phyloP scores from a whole-genome alignment of 2,888 invertebrate species.

The Prenolepis imparis region DNA sequence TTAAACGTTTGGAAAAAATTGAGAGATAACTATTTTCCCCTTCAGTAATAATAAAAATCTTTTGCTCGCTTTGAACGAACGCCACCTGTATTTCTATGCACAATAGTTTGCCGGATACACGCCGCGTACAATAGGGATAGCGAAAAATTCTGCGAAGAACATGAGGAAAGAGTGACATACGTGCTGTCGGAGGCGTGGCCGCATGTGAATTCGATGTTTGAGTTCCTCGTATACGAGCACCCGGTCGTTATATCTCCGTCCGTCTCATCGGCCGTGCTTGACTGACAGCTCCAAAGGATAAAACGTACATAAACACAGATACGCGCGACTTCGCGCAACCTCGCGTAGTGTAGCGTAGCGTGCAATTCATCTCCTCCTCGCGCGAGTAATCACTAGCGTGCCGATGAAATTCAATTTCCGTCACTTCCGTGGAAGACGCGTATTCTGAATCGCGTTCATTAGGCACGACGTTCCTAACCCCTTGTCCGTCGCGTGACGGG shows the following conservation, averaged over 20 bases:
- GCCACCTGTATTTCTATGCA: slow-evolving; percentile 29
- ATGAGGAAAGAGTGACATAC: slow-evolving; percentile 44
- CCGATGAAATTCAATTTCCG: slow-evolving; percentile 71
- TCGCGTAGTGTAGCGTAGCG: slow-evolving; percentile 26
- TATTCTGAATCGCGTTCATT: slow-evolving; percentile 71
- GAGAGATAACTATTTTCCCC: neutral
- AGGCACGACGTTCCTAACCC: slow-evolving; percentile 56
- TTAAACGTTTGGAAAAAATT: neutral
- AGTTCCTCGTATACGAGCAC: slow-evolving; percentile 52
- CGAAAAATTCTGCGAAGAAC: slow-evolving; percentile 31
- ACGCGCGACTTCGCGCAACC: slow-evolving; percentile 50
- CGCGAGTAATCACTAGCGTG: slow-evolving; percentile 61
- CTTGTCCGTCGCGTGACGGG: slow-evolving; percentile 53
- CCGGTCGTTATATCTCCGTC: slow-evolving; percentile 57
- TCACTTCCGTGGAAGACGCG: slow-evolving; percentile 62
- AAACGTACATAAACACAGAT: slow-evolving; percentile 58
- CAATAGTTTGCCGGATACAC: slow-evolving; percentile 15
- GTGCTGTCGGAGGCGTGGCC: slow-evolving; percentile 55
- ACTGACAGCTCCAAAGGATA: slow-evolving; percentile 56
- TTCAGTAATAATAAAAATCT: neutral
- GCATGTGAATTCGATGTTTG: slow-evolving; percentile 64
- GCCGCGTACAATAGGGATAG: slow-evolving; percentile 34
- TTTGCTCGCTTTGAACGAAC: slow-evolving; percentile 7
- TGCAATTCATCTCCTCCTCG: slow-evolving; percentile 64
- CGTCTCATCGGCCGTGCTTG: slow-evolving; percentile 55